Conservation (phyloP, 2,888 invertebrate species). For the Watsonalla cultraria region DNA sequence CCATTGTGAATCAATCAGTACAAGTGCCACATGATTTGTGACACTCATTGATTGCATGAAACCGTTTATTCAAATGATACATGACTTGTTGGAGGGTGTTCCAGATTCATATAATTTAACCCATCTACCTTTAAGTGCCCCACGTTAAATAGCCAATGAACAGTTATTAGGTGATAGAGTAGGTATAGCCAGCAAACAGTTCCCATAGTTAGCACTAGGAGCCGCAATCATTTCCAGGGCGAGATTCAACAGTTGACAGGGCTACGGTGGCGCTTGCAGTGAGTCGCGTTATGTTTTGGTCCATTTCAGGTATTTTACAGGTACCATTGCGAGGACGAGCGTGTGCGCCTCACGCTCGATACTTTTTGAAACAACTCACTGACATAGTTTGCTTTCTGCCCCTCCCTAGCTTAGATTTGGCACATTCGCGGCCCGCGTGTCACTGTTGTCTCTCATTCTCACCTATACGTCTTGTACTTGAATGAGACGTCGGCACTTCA, state of each 20-base stretch:
- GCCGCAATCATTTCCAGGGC: constrained; percentile 67
- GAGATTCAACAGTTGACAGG: constrained; percentile 79
- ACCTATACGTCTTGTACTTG: constrained; percentile 79
- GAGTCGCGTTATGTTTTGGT: constrained; percentile 69
- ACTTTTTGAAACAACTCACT: constrained; percentile 68
- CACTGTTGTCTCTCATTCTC: constrained; percentile 80
- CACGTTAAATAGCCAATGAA: not conserved
- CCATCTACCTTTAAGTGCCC: too few species aligned
- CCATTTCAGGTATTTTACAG: constrained; percentile 75
- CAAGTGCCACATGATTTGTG: too few species aligned
- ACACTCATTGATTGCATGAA: too few species aligned
- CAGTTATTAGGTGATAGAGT: not conserved
- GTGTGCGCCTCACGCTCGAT: constrained; percentile 62
- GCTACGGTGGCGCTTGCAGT: constrained; percentile 71
- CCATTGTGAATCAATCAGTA: too few species aligned
- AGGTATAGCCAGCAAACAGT: constrained; percentile 17
- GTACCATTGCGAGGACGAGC: constrained; percentile 66
- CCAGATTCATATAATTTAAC: too few species aligned
- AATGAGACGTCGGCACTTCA: constrained; percentile 76
- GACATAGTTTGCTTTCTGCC: constrained; percentile 79
- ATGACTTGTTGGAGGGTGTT: too few species aligned
- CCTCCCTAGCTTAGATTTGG: constrained; percentile 80
- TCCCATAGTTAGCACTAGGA: constrained; percentile 53
- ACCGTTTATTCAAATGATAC: too few species aligned
- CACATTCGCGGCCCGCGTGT: constrained; percentile 79